Base-by-base conservation (phyloP, 2,113 vertebrate species). In the Pogona vitticeps region DNA sequence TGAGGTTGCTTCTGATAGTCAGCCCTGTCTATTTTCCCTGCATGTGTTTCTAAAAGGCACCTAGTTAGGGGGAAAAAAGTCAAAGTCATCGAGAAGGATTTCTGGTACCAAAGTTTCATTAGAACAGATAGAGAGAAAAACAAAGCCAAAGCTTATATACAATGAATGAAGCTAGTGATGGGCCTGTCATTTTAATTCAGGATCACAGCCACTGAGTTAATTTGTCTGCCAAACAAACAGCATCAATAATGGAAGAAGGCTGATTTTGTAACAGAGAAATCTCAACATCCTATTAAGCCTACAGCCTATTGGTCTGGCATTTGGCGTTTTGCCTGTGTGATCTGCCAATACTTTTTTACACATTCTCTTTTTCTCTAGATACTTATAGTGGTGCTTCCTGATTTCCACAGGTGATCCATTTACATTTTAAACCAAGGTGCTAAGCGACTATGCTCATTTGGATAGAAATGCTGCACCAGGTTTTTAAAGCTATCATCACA, bases 401-500 rank as follows among this genome's bases (percentile, higher is more conserved):
- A 75, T 2, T 2, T 73, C 88, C 46, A 63, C 58, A 76, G 13
- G 2, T 65, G 84, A 82, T 70, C 87, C 88, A 1, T 28, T 80
- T 90, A 12, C 76, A 70, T 70, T 86, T 84, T 86, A 89, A 78
- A n/a, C 70, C 67, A 86, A 80, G 90, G 63, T 89, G 90, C 83
- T 90, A 85, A 92, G 90, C 85, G 38, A 73, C 85, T 42, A 20
- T 80, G 59, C 63, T 91, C 89, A 33, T 84, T 89, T 76, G 90
- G 52, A 87, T 80, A 21, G 28, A 78, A 17, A 21, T 61, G 1
- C 83, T 21, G 80, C 58, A 84, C 31, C 86, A 86, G 15, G 81
- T 82, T 59, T 90, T 90, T 65, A 76, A 58, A 82, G 28, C 33
- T 56, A 76, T 40, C 72, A 87, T 56, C 89, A 61, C 76, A 83